phyloP scores from a whole-genome alignment of 2,888 invertebrate species.

The Eupithecia dodoneata region DNA sequence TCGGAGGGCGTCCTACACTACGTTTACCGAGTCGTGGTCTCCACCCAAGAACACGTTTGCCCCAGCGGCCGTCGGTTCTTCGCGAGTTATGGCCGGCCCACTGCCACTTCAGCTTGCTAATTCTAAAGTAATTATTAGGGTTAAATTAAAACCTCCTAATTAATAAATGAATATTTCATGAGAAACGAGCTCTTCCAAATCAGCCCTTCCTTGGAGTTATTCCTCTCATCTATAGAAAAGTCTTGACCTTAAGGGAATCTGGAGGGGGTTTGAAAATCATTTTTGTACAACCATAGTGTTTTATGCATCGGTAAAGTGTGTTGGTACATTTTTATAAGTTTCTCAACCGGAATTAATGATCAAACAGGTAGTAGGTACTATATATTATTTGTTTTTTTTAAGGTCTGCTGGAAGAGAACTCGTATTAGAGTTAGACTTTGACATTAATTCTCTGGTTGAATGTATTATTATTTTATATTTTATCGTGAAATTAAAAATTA shows the following conservation, averaged over 20 bases:
- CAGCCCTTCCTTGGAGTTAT: constrained; percentile 7
- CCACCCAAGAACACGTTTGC: too few species aligned
- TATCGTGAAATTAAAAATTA: too few species aligned
- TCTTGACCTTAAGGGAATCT: neutral
- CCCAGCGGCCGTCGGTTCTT: too few species aligned
- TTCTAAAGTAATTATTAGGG: too few species aligned
- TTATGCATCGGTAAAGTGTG: neutral
- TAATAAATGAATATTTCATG: constrained; percentile 51
- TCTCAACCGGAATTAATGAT: neutral
- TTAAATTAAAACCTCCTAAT: constrained; percentile 46
- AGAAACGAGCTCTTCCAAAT: constrained; percentile 14
- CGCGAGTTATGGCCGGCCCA: too few species aligned
- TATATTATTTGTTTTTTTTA: neutral
- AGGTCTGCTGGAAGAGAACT: too few species aligned
- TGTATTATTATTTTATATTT: too few species aligned
- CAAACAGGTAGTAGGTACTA: neutral
- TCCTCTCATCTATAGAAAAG: constrained; percentile 1
- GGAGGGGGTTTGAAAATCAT: neutral
- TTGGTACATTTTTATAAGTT: neutral
- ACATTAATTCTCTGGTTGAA: too few species aligned
- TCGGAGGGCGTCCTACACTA: too few species aligned
- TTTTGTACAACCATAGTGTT: neutral
- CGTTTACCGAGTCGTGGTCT: too few species aligned
- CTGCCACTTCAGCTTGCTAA: too few species aligned
- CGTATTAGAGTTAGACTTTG: too few species aligned